Conservation (phyloP, 1,140 invertebrate genomes). For the Aphaenogaster ashmeadi region DNA sequence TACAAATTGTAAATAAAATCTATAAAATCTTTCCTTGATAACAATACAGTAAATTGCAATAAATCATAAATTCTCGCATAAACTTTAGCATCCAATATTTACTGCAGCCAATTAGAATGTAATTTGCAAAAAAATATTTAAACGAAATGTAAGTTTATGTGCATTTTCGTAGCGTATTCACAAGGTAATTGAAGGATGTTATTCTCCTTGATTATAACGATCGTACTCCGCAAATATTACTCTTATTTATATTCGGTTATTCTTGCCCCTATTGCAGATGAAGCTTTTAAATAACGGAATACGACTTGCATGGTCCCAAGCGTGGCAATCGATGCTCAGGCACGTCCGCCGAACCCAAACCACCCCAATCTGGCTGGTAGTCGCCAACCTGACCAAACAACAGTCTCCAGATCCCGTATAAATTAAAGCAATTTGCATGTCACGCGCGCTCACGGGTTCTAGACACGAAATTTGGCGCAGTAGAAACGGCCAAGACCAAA, state of each 20-base stretch:
- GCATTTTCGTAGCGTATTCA: not conserved
- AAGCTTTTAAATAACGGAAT: slow-evolving; percentile 59
- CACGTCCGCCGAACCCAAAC: slow-evolving; percentile 73
- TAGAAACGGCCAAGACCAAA: slow-evolving; percentile 52
- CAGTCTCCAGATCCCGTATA: slow-evolving; percentile 78
- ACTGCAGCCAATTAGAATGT: not conserved
- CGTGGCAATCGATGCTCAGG: slow-evolving; percentile 72
- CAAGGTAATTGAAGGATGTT: not conserved
- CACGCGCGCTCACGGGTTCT: slow-evolving; percentile 61
- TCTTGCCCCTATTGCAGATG: not conserved
- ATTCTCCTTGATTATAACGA: slow-evolving; percentile 3
- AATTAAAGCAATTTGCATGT: slow-evolving; percentile 85
- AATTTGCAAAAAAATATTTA: slow-evolving; percentile 1
- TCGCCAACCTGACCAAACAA: slow-evolving; percentile 80
- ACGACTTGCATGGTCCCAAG: slow-evolving; percentile 64
- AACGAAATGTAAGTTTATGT: not conserved
- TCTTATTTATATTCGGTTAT: slow-evolving; percentile 5
- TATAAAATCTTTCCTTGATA: not conserved
- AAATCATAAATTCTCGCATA: not conserved
- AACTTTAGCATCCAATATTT: not conserved
- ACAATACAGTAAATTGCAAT: not conserved
- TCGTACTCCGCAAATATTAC: slow-evolving; percentile 13
- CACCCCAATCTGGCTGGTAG: slow-evolving; percentile 71
- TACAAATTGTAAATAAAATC: not conserved
- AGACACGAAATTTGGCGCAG: slow-evolving; percentile 54